Base-by-base conservation (phyloP, 2,797 vertebrate genomes). In the Etheostoma perlongum region DNA sequence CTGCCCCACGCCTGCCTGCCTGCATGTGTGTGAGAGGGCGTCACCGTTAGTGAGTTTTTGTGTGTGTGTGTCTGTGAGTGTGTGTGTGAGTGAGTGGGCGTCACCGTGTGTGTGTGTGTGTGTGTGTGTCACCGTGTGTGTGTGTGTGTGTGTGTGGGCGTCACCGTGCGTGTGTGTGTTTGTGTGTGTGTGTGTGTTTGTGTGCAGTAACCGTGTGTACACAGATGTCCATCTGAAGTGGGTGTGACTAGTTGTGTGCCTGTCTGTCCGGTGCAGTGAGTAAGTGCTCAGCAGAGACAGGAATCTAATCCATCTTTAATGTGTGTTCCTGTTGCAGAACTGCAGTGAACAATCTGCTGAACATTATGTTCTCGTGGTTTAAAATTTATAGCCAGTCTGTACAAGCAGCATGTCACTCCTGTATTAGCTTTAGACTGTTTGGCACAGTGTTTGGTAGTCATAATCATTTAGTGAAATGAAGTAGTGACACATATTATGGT, bases 271-370 rank as follows among this genome's bases (percentile, higher is more conserved):
- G 49, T 47, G 53, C 63, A 36, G 8, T 58, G 72, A 72, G 52
- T 23, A 67, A 71, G 55, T 42, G 47, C 42, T 77, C 73, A n/a
- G 58, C 10, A 23, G 63, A 80, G 77, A 67, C 69, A 74, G 65
- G 62, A 67, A 46, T 70, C 60, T 81, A 66, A 92, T 94, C 82
- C 88, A 92, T 94, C 84, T 94, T 91, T 93, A 87, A 94, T 94
- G 78, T 88, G 66, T 63, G 77, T 72, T 90, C 55, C 73, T 80
- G 62, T 85, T 85, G 76, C 79, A 67, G 72, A 75, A 74, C 91
- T 73, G 86, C 84, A 85, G 73, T 40, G 78, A 78, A 58, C 49
- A 27, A 60, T 67, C 58, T 40, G 42, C 74, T 64, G 88, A 74
- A 86, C 84, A 75, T 67, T 16, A n/a, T 78, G 79, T 89, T 78